A percentile compares a stretch with the other conserved stretches of the same genome.
phyloP scores from a whole-genome alignment of 2,888 invertebrate species.

The Nebria brevicollis region DNA sequence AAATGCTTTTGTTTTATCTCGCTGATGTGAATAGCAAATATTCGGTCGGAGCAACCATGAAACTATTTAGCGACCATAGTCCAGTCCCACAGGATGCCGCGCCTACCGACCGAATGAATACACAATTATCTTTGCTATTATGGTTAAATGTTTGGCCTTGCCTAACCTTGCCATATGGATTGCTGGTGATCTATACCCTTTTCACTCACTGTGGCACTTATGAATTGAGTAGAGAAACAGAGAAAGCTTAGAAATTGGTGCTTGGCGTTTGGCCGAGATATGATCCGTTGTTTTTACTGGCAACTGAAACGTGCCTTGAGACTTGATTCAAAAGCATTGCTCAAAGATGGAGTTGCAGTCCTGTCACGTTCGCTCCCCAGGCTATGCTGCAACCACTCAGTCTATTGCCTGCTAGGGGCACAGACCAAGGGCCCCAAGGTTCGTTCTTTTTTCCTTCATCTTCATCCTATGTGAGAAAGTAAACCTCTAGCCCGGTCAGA shows the following conservation, averaged over 20 bases:
- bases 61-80: slow-evolving; percentile 11
- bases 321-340: slow-evolving; percentile 33
- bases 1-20: slow-evolving; percentile 6
- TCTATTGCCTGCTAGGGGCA: slow-evolving; percentile 32
- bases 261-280: slow-evolving; percentile 34
- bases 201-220: neutral
- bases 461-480: slow-evolving; percentile 1
- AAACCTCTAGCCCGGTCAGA: slow-evolving; percentile 4
- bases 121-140: slow-evolving; percentile 21
- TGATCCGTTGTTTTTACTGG: slow-evolving; percentile 41
- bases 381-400: slow-evolving; percentile 36
- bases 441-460: slow-evolving; percentile 22
- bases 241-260: neutral
- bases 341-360: slow-evolving; percentile 37
- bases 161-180: neutral
- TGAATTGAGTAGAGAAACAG: neutral
- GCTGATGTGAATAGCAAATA: neutral
- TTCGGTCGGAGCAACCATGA: slow-evolving; percentile 7
- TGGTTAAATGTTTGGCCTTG: neutral
- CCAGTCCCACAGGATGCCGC: neutral
- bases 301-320: slow-evolving; percentile 28
- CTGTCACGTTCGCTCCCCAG: slow-evolving; percentile 37
- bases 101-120: slow-evolving; percentile 18
- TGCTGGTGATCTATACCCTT: neutral
- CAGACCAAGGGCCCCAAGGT: slow-evolving; percentile 16